These are phyloP conservation scores for Clarias magur DNA, from an alignment of 2,113 vertebrate species.

Conservation along the genomic window DNA sequence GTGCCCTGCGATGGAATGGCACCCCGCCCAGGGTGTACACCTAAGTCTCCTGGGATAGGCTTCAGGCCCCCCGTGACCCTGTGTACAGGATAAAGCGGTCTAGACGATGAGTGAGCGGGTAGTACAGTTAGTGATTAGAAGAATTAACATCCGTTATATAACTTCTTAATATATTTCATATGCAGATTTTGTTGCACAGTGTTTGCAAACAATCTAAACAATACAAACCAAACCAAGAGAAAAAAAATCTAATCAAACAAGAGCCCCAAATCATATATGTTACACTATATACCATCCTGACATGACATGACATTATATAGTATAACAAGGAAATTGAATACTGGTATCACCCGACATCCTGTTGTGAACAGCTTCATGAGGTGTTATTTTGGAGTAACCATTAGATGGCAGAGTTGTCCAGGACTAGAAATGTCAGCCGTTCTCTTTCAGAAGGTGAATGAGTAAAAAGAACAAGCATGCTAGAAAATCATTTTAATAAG, in stretches of 20 bases:
- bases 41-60: no score
- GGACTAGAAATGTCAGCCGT: neutral
- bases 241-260: neutral
- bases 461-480: neutral
- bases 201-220: neutral
- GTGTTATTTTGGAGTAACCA: neutral
- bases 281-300: no score
- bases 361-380: neutral
- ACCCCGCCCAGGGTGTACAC: no score
- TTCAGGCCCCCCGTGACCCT: no score
- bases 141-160: neutral
- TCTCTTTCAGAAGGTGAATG: neutral
- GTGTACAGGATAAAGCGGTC: no score
- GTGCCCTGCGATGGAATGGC: no score
- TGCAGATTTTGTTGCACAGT: neutral
- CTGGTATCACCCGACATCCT: neutral
- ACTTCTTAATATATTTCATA: neutral
- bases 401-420: slow-evolving; percentile 48
- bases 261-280: neutral
- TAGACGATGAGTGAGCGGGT: neutral
- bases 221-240: neutral
- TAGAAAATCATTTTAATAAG: neutral
- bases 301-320: no score
- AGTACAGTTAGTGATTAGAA: neutral
- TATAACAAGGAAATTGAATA: no score